Evolutionary conservation across 2,113 vertebrate species (phyloP).

Genomic region (Carassius gibelio): DNA sequence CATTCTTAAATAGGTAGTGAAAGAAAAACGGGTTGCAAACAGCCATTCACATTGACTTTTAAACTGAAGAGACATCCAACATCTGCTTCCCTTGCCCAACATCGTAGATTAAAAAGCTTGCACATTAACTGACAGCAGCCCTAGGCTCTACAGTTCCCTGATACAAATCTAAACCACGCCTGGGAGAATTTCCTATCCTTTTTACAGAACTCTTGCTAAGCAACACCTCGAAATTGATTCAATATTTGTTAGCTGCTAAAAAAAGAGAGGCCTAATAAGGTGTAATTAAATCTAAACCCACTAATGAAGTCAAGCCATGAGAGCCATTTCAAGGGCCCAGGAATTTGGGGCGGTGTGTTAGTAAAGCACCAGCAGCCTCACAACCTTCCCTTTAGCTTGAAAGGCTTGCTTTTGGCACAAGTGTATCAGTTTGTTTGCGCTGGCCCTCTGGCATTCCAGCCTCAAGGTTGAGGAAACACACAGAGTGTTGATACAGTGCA

Average conservation of each 20-base stretch:
- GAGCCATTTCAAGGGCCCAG: constrained; percentile 50
- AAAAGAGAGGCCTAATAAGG: constrained; percentile 69
- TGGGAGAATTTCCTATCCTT: constrained; percentile 25
- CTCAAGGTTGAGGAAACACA: constrained; percentile 53
- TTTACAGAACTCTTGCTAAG: neutral
- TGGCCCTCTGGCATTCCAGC: constrained; percentile 33
- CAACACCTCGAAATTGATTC: constrained; percentile 61
- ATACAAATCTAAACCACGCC: neutral
- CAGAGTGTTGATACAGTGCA: constrained; percentile 44
- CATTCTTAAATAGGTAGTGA: neutral
- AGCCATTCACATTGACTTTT: neutral
- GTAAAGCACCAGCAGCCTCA: constrained; percentile 31
- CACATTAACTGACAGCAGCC: constrained; percentile 15
- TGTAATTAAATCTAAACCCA: constrained; percentile 74
- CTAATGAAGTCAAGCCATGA: constrained; percentile 70
- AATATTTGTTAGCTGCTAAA: constrained; percentile 67
- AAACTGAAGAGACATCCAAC: neutral
- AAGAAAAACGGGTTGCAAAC: neutral
- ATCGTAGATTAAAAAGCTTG: neutral
- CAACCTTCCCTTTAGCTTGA: constrained; percentile 27
- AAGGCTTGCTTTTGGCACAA: constrained; percentile 48
- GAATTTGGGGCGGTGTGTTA: constrained; percentile 50
- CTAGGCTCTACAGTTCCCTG: constrained; percentile 12
- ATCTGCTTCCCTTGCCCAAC: neutral
- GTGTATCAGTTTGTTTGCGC: constrained; percentile 51